These are phyloP conservation scores for Ornithoptera priamus DNA, from an alignment of 2,888 invertebrate species.

Conservation along the genomic window DNA sequence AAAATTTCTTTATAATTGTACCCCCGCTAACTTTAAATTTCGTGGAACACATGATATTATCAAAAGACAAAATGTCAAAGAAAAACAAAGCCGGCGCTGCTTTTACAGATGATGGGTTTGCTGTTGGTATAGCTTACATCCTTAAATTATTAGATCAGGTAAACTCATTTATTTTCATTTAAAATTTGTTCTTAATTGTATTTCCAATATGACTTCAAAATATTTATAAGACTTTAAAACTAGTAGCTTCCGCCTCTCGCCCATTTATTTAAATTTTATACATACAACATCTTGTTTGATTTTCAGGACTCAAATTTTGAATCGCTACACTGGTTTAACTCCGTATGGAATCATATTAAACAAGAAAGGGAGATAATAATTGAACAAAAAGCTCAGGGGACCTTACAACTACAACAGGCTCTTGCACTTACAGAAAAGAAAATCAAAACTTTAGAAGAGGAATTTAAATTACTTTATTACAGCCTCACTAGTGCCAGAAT, in stretches of 20 bases:
- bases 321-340: conserved; percentile 96
- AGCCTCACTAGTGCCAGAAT: conserved; percentile 96
- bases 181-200: not conserved
- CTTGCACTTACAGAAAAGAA: conserved; percentile 93
- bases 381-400: conserved; percentile 84
- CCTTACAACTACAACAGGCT: conserved; percentile 95
- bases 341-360: conserved; percentile 86
- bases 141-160: conserved; percentile 93
- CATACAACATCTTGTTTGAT: conserved; percentile 8
- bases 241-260: not conserved
- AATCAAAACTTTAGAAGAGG: conserved; percentile 85
- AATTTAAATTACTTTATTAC: conserved; percentile 94
- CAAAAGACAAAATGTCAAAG: conserved; percentile 95
- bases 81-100: conserved; percentile 92
- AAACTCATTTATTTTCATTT: conserved; percentile 33
- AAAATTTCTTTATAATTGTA: conserved; percentile 95
- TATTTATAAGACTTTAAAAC: not conserved
- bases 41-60: conserved; percentile 94
- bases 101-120: conserved; percentile 99
- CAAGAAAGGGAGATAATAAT: conserved; percentile 80
- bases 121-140: conserved; percentile 96
- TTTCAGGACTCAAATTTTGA: conserved; percentile 88
- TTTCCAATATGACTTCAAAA: not conserved
- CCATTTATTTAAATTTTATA: too few species aligned
- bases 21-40: conserved; percentile 97